These are phyloP conservation scores for Pelecanoides urinatrix DNA, from an alignment of 2,113 vertebrate genomes.

Conservation along the genomic window DNA sequence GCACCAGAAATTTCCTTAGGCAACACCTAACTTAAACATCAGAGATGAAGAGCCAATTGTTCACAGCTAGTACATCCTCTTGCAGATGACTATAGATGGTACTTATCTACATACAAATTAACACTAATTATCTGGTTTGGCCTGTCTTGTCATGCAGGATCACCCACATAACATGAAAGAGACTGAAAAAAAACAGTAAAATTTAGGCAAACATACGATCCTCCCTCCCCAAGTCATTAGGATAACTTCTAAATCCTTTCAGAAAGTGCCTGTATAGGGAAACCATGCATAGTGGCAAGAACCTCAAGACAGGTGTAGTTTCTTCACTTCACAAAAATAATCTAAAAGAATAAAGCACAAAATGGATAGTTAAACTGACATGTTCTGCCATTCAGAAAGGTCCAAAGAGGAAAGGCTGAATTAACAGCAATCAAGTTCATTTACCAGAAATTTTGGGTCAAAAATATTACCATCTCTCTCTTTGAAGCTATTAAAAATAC, in stretches of 20 bases:
- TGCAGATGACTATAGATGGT: background rate
- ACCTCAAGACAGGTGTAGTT: background rate
- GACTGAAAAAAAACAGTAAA: fast-evolving
- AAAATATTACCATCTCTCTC: background rate
- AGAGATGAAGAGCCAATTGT: background rate
- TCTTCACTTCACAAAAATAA: background rate
- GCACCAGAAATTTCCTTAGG: background rate
- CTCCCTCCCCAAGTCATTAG: background rate
- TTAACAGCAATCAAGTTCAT: background rate
- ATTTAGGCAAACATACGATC: background rate
- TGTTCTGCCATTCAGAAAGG: background rate
- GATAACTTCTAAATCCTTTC: background rate
- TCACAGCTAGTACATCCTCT: background rate
- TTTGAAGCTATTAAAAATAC: background rate
- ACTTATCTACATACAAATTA: background rate
- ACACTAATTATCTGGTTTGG: background rate
- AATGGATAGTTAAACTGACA: background rate
- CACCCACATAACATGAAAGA: background rate
- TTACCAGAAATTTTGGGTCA: background rate
- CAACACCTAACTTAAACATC: background rate
- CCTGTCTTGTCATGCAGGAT: background rate
- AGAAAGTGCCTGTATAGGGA: background rate
- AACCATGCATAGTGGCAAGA: background rate
- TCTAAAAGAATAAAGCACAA: background rate
- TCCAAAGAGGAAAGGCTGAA: background rate